Evolutionary conservation across 2,113 vertebrate species (phyloP).

Genomic region (Cepphus grylle): DNA sequence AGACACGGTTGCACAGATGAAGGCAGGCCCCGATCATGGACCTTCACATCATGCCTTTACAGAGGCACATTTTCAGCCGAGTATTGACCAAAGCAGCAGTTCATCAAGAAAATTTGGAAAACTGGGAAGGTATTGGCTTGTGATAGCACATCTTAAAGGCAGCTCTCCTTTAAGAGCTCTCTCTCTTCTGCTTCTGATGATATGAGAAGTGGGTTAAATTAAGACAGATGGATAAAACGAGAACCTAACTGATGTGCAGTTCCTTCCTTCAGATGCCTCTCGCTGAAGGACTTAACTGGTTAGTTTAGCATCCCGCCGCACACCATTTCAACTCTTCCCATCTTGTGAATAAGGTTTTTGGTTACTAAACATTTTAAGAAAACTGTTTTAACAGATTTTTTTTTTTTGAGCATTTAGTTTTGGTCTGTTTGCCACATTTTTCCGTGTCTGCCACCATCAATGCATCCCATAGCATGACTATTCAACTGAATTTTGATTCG

Average conservation of each 20-base stretch:
- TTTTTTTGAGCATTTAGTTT: neutral
- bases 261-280: neutral
- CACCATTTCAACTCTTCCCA: neutral
- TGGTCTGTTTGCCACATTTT: neutral
- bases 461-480: neutral
- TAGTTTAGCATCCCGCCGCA: neutral
- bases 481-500: neutral
- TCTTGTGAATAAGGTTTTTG: neutral
- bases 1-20: fast-evolving
- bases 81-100: neutral
- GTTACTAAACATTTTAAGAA: neutral
- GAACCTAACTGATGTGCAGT: neutral
- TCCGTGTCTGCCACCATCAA: neutral
- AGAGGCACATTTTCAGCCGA: neutral
- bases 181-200: neutral
- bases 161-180: too few species aligned
- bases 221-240: neutral
- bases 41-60: neutral
- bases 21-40: neutral
- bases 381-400: neutral
- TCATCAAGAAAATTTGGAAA: neutral
- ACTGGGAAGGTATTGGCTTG: neutral
- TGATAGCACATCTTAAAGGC: neutral
- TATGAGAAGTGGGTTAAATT: neutral
- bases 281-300: neutral